These are phyloP conservation scores for Pygoscelis antarcticus DNA, from an alignment of 2,113 vertebrate species.

Conservation along the genomic window DNA sequence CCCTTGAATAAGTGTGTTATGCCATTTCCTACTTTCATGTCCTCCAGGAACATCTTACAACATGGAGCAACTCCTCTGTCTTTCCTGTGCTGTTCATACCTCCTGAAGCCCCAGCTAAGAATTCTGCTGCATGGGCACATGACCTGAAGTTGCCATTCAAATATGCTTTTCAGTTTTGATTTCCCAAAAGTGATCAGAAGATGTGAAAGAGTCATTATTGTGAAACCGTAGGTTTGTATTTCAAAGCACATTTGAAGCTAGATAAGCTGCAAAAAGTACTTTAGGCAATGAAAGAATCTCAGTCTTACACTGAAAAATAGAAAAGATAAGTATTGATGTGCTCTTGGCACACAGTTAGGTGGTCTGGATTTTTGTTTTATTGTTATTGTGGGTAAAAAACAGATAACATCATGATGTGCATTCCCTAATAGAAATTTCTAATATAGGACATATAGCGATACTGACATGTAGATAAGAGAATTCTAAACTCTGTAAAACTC, in stretches of 20 bases:
- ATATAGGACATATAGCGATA: not conserved
- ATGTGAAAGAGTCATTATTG: slow-evolving; percentile 30
- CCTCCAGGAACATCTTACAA: not conserved
- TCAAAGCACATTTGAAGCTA: slow-evolving; percentile 37
- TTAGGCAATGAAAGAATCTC: slow-evolving; percentile 22
- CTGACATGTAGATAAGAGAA: not conserved
- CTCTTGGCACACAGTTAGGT: not conserved
- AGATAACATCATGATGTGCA: not conserved
- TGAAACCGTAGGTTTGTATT: not conserved
- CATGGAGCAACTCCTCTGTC: not conserved
- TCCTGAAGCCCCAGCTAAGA: not conserved
- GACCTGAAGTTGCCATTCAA: not conserved
- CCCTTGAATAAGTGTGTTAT: not conserved
- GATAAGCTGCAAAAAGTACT: slow-evolving; percentile 43
- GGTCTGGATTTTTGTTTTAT: not conserved
- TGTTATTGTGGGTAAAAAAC: not conserved
- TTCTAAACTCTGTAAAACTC: not conserved
- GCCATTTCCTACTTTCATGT: not conserved
- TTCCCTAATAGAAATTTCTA: not conserved
- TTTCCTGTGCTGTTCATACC: not conserved
- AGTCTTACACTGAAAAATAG: not conserved
- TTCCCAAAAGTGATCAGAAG: slow-evolving; percentile 37
- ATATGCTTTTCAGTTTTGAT: slow-evolving; percentile 11
- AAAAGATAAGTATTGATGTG: slow-evolving; percentile 19
- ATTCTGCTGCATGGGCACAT: not conserved